Base-by-base conservation (phyloP, 2,888 invertebrate species). In the Siphlonurus alternatus region DNA sequence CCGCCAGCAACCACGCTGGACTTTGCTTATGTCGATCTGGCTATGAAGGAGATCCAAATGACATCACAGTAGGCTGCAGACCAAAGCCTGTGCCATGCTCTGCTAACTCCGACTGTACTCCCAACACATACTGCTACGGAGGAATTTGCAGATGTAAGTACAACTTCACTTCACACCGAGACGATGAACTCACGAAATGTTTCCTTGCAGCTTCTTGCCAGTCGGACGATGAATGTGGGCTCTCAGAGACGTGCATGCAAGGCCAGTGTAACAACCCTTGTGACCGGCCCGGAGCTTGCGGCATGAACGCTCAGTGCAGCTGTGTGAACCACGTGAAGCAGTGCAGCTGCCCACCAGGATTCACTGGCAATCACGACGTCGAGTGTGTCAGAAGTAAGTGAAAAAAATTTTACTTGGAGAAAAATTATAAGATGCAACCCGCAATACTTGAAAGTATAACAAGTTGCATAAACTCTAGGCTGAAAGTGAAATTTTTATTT, bases 251-350 rank as follows among this genome's bases (percentile, higher is more conserved):
- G 71, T 94, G 93, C 72, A 78, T 85, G 63, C 85, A 85, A 72
- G 89, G 90, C 0, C 90, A 91, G 74, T 93, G 93, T 73, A 76
- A 85, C 56, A 84, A 90, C 75, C 88, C 90, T 20, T 93, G 93
- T 72, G 81, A 84, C 69, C 77, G 85, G 70, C 82, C 85, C 70
- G 83, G 83, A 70, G 81, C 89, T 0, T 93, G 93, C 73, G 93
- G 93, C 62, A 82, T 92, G 72, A 92, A 93, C 73, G 89, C 91
- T 19, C 76, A 86, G 66, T 93, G 93, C 70, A 78, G 79, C 60
- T 83, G 86, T 15, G 78, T 80, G 56, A 84, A 83, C 71, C 91
- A 93, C 72, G 77, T 83, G 18, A 86, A 88, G 71, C 84, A 86
- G 71, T 94, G 94, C 73, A 83, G 82, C 69, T 94, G 94, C 72